phyloP scores from a whole-genome alignment of 2,888 invertebrate genomes.

The Hypolimnas misippus region DNA sequence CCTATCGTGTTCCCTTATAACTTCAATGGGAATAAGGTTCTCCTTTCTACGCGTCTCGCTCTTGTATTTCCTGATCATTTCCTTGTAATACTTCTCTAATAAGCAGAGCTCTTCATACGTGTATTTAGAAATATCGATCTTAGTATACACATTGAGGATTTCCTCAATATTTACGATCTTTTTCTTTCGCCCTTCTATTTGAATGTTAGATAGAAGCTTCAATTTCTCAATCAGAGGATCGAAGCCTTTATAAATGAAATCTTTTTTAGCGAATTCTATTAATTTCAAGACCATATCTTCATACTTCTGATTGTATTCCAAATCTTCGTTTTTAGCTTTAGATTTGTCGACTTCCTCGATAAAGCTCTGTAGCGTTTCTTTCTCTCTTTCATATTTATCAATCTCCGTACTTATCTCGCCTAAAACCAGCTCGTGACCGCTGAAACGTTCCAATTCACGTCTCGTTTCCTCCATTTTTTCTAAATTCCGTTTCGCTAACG shows the following conservation, averaged over 20 bases:
- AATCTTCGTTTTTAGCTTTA: constrained; percentile 66
- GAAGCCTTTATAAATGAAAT: constrained; percentile 78
- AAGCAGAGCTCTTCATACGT: constrained; percentile 77
- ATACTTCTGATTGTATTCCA: constrained; percentile 76
- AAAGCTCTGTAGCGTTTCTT: constrained; percentile 67
- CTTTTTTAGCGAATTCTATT: constrained; percentile 76
- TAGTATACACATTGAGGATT: constrained; percentile 71
- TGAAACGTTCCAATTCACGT: constrained; percentile 73
- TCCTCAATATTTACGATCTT: constrained; percentile 67
- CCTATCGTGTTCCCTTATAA: constrained; percentile 50
- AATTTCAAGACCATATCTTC: constrained; percentile 77
- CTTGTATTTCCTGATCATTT: constrained; percentile 73
- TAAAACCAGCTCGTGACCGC: constrained; percentile 72
- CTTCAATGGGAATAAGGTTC: constrained; percentile 53
- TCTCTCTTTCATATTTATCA: constrained; percentile 68
- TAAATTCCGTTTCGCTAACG: constrained; percentile 73
- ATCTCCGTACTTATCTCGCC: constrained; percentile 69
- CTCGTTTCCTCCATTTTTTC: constrained; percentile 78
- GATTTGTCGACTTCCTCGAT: constrained; percentile 76
- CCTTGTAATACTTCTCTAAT: constrained; percentile 76
- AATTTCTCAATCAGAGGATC: constrained; percentile 76
- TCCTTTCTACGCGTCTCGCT: constrained; percentile 59
- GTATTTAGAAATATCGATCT: constrained; percentile 71
- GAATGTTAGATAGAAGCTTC: constrained; percentile 67
- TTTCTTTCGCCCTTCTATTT: constrained; percentile 65